Percentiles rank a stretch among this genome's conserved stretches.
These are phyloP conservation scores for Diplazon laetatorius DNA, from an alignment of 2,888 invertebrate species.

Conservation along the genomic window DNA sequence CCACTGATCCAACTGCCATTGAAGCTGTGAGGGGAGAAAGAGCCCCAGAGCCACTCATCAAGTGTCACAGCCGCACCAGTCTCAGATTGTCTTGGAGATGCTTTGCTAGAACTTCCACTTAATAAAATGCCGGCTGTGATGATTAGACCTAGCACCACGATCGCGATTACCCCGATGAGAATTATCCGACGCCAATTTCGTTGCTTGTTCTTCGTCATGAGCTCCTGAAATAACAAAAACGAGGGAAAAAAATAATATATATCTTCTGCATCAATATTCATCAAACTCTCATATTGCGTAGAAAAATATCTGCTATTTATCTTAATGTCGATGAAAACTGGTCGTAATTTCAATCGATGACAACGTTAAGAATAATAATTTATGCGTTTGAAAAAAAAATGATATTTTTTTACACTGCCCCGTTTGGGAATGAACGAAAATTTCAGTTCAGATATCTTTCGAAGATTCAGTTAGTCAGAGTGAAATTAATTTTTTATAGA, in stretches of 20 bases:
- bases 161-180: slow-evolving; percentile 83
- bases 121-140: slow-evolving; percentile 85
- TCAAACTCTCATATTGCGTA: neutral
- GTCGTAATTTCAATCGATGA: neutral
- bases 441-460: no score
- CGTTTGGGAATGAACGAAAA: no score
- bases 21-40: slow-evolving; percentile 87
- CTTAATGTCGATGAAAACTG: no score
- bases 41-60: slow-evolving; percentile 89
- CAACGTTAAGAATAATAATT: no score
- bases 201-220: slow-evolving; percentile 80
- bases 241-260: neutral
- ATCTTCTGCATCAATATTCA: neutral
- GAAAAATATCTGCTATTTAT: no score
- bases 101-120: slow-evolving; percentile 76
- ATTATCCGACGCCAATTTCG: slow-evolving; percentile 79
- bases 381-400: no score
- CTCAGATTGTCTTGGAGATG: slow-evolving; percentile 65
- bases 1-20: slow-evolving; percentile 93
- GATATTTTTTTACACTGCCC: no score
- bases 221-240: slow-evolving; percentile 71
- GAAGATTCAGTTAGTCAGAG: no score
- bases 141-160: slow-evolving; percentile 85
- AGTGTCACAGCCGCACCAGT: slow-evolving; percentile 83
- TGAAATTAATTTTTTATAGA: no score